A percentile compares a stretch with the other conserved stretches of the same genome.
Evolutionary conservation across 1,140 invertebrate genomes (phyloP).

Genomic region (Drosophila albomicans): DNA sequence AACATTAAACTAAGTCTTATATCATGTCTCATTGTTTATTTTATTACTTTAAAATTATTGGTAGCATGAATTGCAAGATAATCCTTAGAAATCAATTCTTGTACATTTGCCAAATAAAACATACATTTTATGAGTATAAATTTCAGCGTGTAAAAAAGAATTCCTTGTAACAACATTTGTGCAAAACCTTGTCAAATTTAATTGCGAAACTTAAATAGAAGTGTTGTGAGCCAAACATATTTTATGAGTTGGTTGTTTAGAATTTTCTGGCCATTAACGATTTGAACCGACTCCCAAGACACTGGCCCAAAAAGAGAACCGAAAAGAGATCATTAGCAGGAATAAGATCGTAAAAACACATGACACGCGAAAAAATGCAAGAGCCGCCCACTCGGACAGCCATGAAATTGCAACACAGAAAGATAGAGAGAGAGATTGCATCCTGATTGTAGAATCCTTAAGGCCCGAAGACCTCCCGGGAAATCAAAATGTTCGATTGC

Average conservation of each 20-base stretch:
- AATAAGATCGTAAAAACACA: constrained; percentile 80
- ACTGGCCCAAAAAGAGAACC: constrained; percentile 21
- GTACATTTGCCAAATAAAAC: background rate
- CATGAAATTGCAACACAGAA: constrained; percentile 61
- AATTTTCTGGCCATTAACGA: constrained; percentile 34
- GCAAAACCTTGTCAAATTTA: constrained; percentile 4
- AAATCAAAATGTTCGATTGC: constrained; percentile 79
- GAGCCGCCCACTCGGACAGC: constrained; percentile 64
- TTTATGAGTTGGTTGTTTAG: constrained; percentile 16
- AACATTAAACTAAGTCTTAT: too few species aligned
- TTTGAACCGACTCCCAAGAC: constrained; percentile 1
- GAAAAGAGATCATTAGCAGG: constrained; percentile 80
- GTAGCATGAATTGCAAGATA: background rate
- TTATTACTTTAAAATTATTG: too few species aligned
- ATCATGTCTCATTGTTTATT: too few species aligned
- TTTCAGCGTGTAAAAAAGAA: background rate
- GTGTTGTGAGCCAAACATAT: background rate
- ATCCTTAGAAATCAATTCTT: background rate
- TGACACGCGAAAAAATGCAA: constrained; percentile 78
- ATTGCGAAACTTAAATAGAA: constrained; percentile 45
- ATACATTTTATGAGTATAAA: background rate
- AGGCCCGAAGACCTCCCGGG: constrained; percentile 65
- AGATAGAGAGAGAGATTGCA: constrained; percentile 14
- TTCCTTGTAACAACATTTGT: constrained; percentile 5
- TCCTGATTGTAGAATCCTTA: constrained; percentile 11